phyloP scores from a whole-genome alignment of 2,888 invertebrate species.

The Cephalotes varians region DNA sequence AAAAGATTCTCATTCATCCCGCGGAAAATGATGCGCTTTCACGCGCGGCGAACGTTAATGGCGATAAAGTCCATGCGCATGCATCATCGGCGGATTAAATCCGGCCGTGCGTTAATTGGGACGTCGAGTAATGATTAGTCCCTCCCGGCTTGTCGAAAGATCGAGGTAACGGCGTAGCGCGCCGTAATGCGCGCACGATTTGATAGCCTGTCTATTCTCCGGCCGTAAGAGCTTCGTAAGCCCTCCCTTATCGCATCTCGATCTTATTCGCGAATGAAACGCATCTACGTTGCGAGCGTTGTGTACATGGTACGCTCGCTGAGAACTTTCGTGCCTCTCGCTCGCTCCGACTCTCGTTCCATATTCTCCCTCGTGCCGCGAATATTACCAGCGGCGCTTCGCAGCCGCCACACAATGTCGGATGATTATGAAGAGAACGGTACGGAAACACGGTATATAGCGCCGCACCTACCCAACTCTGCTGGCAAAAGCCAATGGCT shows the following conservation, averaged over 20 bases:
- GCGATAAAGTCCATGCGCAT: conserved; percentile 5
- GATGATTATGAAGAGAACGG: conserved; percentile 63
- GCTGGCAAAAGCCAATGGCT: conserved; percentile 81
- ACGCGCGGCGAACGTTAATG: conserved; percentile 16
- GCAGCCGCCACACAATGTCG: conserved; percentile 71
- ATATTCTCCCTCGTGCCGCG: background rate
- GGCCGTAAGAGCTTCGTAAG: conserved; percentile 7
- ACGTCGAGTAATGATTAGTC: conserved; percentile 50
- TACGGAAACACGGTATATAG: background rate
- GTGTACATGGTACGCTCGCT: background rate
- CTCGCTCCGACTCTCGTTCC: background rate
- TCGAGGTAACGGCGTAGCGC: conserved; percentile 5
- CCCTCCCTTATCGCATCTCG: background rate
- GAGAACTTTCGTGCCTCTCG: conserved; percentile 23
- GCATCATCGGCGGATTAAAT: conserved; percentile 33
- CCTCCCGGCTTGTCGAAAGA: conserved; percentile 4
- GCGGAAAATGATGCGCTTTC: conserved; percentile 30
- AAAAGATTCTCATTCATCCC: conserved; percentile 27
- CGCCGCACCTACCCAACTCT: conserved; percentile 78
- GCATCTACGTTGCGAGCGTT: background rate
- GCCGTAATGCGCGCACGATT: conserved; percentile 28
- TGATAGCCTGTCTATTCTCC: conserved; percentile 28
- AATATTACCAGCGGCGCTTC: conserved; percentile 34
- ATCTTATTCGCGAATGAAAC: conserved; percentile 30
- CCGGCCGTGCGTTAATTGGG: conserved; percentile 35